Conservation (phyloP, 2,888 invertebrate species). For the Venustoraphidia nigricollis region DNA sequence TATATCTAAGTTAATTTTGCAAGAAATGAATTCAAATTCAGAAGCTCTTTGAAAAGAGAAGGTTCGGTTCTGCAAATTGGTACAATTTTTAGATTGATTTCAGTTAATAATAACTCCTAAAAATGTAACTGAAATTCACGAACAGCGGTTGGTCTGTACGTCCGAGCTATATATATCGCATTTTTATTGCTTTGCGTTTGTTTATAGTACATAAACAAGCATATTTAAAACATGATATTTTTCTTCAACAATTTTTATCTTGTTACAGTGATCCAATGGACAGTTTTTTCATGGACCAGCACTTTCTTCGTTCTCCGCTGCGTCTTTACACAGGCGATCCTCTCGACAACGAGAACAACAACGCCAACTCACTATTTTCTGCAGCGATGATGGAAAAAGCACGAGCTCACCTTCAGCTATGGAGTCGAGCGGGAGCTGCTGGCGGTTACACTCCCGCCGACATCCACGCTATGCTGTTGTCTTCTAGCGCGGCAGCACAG, state of each 20-base stretch:
- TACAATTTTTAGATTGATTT: too few relatives aligned
- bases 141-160: too few relatives aligned
- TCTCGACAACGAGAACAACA: slow-evolving; percentile 32
- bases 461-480: slow-evolving; percentile 25
- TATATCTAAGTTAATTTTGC: too few relatives aligned
- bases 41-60: too few relatives aligned
- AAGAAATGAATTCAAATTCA: too few relatives aligned
- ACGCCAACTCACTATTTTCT: slow-evolving; percentile 28
- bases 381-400: slow-evolving; percentile 42
- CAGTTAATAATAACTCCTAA: too few relatives aligned
- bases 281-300: slow-evolving; percentile 62
- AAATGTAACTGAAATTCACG: too few relatives aligned
- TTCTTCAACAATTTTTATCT: slow-evolving; percentile 8
- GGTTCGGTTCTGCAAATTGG: too few relatives aligned
- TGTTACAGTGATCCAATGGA: slow-evolving; percentile 57
- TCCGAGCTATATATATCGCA: too few relatives aligned
- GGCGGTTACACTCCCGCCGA: slow-evolving; percentile 31
- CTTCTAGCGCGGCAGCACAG: slow-evolving; percentile 23
- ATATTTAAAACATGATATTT: too few relatives aligned
- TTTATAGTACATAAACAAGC: too few relatives aligned
- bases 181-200: too few relatives aligned
- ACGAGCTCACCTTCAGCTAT: slow-evolving; percentile 33
- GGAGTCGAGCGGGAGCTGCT: slow-evolving; percentile 28
- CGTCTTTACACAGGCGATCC: slow-evolving; percentile 41
- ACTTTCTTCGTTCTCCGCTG: slow-evolving; percentile 44